Percentiles rank a stretch among this genome's conserved stretches.
phyloP scores from a whole-genome alignment of 2,113 vertebrate species.

The Amia ocellicauda region DNA sequence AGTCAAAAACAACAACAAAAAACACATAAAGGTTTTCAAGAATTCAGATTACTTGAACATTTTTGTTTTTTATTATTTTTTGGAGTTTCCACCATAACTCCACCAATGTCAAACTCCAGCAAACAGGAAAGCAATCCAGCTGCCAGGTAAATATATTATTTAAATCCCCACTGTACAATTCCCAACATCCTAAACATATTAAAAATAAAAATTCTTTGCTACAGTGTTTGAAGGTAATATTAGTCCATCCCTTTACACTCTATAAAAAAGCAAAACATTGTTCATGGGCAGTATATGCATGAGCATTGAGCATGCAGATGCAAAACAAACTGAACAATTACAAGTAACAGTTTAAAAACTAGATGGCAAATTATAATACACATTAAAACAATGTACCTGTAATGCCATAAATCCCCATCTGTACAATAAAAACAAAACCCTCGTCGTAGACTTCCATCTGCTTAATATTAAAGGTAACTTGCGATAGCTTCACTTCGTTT shows the following conservation, averaged over 20 bases:
- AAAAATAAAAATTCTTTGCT: background rate
- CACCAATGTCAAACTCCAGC: background rate
- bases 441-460: background rate
- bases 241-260: conserved; percentile 7
- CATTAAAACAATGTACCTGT: too few species aligned
- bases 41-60: background rate
- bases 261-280: background rate
- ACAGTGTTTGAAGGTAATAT: background rate
- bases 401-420: too few species aligned
- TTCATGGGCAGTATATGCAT: background rate
- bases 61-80: conserved; percentile 12
- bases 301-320: background rate
- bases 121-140: background rate
- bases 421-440: background rate
- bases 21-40: background rate
- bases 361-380: background rate
- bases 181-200: background rate
- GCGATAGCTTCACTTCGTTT: background rate
- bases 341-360: background rate
- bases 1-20: background rate
- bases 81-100: background rate
- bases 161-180: background rate
- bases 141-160: background rate
- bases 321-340: background rate
- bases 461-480: background rate